A percentile compares a stretch with the other conserved stretches of the same genome.
phyloP scores from a whole-genome alignment of 1,140 invertebrate genomes.

The Drosophila athabasca region DNA sequence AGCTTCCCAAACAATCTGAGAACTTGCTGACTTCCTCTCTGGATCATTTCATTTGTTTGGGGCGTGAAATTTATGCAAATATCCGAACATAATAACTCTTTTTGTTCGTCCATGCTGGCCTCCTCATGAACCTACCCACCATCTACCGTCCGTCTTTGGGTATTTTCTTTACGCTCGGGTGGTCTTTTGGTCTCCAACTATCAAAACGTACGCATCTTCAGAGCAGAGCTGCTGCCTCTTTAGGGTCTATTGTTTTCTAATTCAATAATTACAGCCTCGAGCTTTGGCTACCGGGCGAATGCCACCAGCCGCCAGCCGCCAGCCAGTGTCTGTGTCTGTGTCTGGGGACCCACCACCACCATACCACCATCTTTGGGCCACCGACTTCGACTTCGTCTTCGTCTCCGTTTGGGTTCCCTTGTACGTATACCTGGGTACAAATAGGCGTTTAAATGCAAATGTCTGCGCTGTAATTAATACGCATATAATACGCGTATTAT shows the following conservation, averaged over 20 bases:
- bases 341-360: constrained; percentile 29
- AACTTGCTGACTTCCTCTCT: constrained; percentile 38
- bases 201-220: constrained; percentile 72
- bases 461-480: constrained; percentile 81
- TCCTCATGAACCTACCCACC: constrained; percentile 1
- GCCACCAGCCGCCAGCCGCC: too few relatives aligned
- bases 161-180: constrained; percentile 65
- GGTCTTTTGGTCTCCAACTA: constrained; percentile 56
- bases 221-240: constrained; percentile 36
- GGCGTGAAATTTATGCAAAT: constrained; percentile 82
- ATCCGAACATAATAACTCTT: constrained; percentile 78
- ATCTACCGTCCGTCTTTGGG: constrained; percentile 43
- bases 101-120: constrained; percentile 65
- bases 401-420: constrained; percentile 8
- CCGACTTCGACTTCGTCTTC: background rate
- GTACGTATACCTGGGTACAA: constrained; percentile 48
- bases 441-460: constrained; percentile 82
- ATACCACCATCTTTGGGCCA: constrained; percentile 22
- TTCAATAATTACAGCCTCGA: constrained; percentile 73
- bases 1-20: constrained; percentile 1
- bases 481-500: constrained; percentile 82
- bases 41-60: constrained; percentile 48
- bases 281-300: constrained; percentile 60
- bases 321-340: constrained; percentile 7
- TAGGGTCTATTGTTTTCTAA: constrained; percentile 70